Evolutionary conservation across 2,113 vertebrate species (phyloP), one percentile per base, ranked within the genome.

Genomic region (Leptodactylus fuscus): DNA sequence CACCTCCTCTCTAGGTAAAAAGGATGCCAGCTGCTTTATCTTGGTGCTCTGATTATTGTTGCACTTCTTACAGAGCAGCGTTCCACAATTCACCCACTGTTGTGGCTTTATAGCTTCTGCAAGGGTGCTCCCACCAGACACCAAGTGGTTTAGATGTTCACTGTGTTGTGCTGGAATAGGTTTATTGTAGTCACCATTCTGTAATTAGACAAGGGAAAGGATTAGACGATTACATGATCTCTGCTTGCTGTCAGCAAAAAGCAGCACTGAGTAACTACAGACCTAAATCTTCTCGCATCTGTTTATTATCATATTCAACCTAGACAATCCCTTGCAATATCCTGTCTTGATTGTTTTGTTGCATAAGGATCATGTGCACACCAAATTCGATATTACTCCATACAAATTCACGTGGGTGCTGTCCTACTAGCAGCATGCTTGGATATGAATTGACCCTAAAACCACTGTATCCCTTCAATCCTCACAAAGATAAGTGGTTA

Each of bases 171-270:
- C 98, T 0, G 98, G 98, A 85, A 99, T 99, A 0, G 97, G 96
- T 88, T 99, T 99, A 92, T 99, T 99, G 93, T 99, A 99, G 90
- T 99, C 98, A 0, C 98, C 98, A 41, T 99, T 98, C 98, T 99
- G 88, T 4, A 85, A 87, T 78, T 58, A 82, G 67, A 22, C 58
- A 46, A 48, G 41, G 10, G 41, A 4, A 44, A 27, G 12, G 24
- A 62, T 62, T 16, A 62, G 24, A 29, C 24, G 1, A 32, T 11
- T 60, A n/a, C 9, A n/a, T n/a, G n/a, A n/a, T n/a, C 1, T 55
- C 3, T n/a, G 51, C 51, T 60, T 60, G 55, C n/a, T 11, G 55
- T 60, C 22, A 60, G 10, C 4, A 10, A 27, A 60, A 2, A 2
- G 51, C 1, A 22, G 41, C 41, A 41, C 41, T 6, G 41, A 5